Base-by-base conservation (phyloP, 1,140 invertebrate species). In the Palaemon carinicauda region DNA sequence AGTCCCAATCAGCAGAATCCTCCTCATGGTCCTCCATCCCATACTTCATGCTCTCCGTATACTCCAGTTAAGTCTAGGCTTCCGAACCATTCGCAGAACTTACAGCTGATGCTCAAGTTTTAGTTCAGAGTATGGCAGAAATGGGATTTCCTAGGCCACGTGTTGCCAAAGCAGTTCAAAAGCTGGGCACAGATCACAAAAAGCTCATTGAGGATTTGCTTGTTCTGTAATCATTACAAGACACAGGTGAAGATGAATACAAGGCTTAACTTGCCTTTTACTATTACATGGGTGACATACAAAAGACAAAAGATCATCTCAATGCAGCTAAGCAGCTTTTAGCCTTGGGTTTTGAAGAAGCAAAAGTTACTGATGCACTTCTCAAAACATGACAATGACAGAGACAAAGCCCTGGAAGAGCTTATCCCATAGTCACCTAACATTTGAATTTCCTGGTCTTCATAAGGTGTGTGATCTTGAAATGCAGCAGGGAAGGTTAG, bases 121-220 rank as follows among this genome's bases (percentile, higher is more conserved):
- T 92, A 87, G 90, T 91, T 2, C 89, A 91, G 79, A 90, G 89
- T n/a, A 88, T 92, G 29, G 89, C 89, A 24, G 90, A 90, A 56
- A 92, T 92, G 92, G 92, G 92, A 14, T 92, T 92, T 88, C 90
- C 90, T 27, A 89, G 90, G 79, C 88, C 90, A 65, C 89, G 90
- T 78, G 91, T 91, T 5, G 89, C 91, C 15, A 88, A 91, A 83
- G 91, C 92, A 82, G 91, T 92, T 5, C 90, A 91, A 51, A 91
- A 91, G 71, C 89, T 92, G 51, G 91, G 92, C 19, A 87, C 88
- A 10, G 91, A 92, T 90, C 91, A 92, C 73, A 92, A 91, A 90
- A 91, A 92, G 90, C 82, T 88, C 41, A 88, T 88, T 52, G 87
- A 88, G 51, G 87, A 85, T 75, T 60, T 88, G 41, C 82, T 88